These are phyloP conservation scores for Centropristis striata DNA, from an alignment of 2,113 vertebrate genomes.

Conservation along the genomic window DNA sequence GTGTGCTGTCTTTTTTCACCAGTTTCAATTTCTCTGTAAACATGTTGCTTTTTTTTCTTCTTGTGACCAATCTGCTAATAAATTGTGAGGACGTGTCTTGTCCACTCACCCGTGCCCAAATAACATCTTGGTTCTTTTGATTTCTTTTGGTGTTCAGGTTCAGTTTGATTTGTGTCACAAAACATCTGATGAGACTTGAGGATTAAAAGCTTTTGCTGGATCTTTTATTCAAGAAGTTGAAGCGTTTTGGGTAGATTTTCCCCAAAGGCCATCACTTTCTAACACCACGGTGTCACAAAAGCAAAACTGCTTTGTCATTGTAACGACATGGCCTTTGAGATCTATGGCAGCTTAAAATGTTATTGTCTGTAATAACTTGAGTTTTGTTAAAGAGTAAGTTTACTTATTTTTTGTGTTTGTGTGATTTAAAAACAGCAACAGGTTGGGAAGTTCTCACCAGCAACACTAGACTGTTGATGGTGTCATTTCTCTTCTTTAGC, in stretches of 20 bases:
- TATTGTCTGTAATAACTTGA: not conserved
- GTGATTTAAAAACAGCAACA: constrained; percentile 4
- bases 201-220: not conserved
- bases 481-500: not conserved
- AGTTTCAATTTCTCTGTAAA: constrained; percentile 70
- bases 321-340: constrained; percentile 44
- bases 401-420: not conserved
- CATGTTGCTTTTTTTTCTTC: constrained; percentile 53
- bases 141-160: constrained; percentile 45
- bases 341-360: constrained; percentile 53
- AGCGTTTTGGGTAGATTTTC: not conserved
- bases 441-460: not conserved
- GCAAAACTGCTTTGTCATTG: not conserved
- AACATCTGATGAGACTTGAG: not conserved
- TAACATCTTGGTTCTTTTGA: constrained; percentile 51
- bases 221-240: not conserved
- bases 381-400: constrained; percentile 21
- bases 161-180: not conserved
- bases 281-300: not conserved
- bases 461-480: not conserved
- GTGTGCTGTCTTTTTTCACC: constrained; percentile 46
- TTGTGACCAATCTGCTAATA: constrained; percentile 84
- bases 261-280: not conserved
- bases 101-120: constrained; percentile 69
- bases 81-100: constrained; percentile 77